Base-by-base conservation (phyloP, 2,888 invertebrate genomes). In the Chymomyza fuscimana region DNA sequence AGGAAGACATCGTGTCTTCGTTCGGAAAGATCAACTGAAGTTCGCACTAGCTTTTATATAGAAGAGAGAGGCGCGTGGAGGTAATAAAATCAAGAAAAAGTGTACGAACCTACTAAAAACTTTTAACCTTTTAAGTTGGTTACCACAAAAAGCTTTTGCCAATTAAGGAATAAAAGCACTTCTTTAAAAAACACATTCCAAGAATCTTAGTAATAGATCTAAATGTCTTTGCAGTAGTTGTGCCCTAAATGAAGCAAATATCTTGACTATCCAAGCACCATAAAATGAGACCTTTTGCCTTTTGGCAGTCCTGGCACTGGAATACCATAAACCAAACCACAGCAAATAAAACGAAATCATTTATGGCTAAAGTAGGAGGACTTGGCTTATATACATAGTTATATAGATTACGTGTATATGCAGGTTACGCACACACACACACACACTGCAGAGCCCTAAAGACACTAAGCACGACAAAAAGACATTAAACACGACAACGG, bases 401-500 rank as follows among this genome's bases (percentile, higher is more conserved):
- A 10, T 12, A 46, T 46, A 46, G 40, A 46, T 46, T 46, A 46
- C 32, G 32, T 32, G 9, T 32, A 32, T 32, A 32, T 32, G 32
- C 32, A 32, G 7, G 6, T 7, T 4, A 32, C 32, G 9, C 70
- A 72, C 63, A 65, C 29, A 71, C 62, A 66, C 59, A 63, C 25
- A 70, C 54, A 70, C 22, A 64, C 25, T 68, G 50, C 58, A 10
- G 29, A 46, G 60, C 83, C 74, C 89, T 81, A 88, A 89, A 82
- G 89, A 90, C 88, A 89, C 89, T 88, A 88, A 89, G 89, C 89
- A 89, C 90, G 89, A 87, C 90, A 90, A 90, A 90, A 90, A 87
- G 89, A 90, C 90, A 91, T 91, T 91, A 91, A 90, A 90, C 90
- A 89, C 90, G 90, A 88, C 89, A 87, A 79, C 86, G 87, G 82